These are phyloP conservation scores for Anagrus nilaparvatae DNA, from an alignment of 1,140 invertebrate species.

Conservation along the genomic window DNA sequence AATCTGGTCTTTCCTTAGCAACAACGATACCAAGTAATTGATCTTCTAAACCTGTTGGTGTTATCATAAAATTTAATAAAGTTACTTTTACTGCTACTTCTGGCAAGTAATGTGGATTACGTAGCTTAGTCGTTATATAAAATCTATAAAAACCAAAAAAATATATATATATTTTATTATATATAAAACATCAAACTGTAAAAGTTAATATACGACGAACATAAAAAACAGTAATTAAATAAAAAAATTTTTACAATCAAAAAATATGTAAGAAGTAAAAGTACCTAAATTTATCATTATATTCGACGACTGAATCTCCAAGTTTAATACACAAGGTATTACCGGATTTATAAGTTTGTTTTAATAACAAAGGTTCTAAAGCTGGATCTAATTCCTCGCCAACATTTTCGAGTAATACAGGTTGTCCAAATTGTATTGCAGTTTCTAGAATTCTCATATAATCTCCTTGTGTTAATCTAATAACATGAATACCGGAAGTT, in stretches of 20 bases:
- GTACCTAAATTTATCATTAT: constrained; percentile 77
- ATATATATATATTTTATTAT: constrained; percentile 3
- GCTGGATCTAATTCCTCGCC: constrained; percentile 84
- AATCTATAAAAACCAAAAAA: constrained; percentile 49
- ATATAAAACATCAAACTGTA: neutral
- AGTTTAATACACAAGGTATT: constrained; percentile 69
- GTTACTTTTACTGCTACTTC: constrained; percentile 89
- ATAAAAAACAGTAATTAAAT: constrained; percentile 18
- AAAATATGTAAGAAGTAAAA: neutral
- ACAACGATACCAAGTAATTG: constrained; percentile 86
- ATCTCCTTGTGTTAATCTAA: constrained; percentile 70
- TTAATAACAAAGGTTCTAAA: constrained; percentile 75
- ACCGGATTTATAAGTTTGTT: constrained; percentile 84
- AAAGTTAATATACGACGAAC: neutral
- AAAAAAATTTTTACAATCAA: neutral
- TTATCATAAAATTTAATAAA: constrained; percentile 87
- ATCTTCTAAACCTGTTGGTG: constrained; percentile 77
- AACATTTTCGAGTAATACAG: constrained; percentile 79
- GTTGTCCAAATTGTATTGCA: constrained; percentile 85
- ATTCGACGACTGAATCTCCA: constrained; percentile 72
- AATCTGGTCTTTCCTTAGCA: constrained; percentile 83
- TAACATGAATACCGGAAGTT: constrained; percentile 67
- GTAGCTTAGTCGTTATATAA: constrained; percentile 89
- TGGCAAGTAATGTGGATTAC: constrained; percentile 87
- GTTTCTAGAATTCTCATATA: constrained; percentile 82